Evolutionary conservation across 30 jellyfish, hydroid and myxozoan genomes (phyloP).

Genomic region (Aurelia sp.): DNA sequence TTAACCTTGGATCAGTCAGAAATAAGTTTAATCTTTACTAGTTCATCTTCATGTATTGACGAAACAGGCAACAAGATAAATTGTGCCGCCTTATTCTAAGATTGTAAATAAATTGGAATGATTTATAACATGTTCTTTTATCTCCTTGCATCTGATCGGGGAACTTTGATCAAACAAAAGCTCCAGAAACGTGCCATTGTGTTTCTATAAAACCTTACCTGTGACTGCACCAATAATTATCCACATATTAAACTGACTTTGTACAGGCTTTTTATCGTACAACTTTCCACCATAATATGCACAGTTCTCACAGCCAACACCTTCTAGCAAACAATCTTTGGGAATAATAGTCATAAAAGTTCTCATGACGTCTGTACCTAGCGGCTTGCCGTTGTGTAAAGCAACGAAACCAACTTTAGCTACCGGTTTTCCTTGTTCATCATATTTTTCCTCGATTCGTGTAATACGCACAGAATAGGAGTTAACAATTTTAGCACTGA

Average conservation of each 20-base stretch:
- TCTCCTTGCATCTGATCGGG: too few relatives aligned
- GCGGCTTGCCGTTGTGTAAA: slow-evolving; percentile 41
- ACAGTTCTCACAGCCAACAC: slow-evolving; percentile 28
- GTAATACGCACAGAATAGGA: slow-evolving; percentile 48
- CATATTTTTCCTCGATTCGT: slow-evolving; percentile 24
- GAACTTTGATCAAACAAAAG: too few relatives aligned
- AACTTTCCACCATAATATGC: slow-evolving; percentile 21
- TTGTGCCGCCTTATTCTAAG: too few relatives aligned
- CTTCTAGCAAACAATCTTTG: slow-evolving; percentile 13
- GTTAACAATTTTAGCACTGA: not conserved
- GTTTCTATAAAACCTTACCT: slow-evolving; percentile 1
- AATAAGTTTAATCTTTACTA: too few relatives aligned
- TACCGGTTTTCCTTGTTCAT: slow-evolving; percentile 29
- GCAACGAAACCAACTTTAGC: slow-evolving; percentile 51
- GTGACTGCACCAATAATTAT: slow-evolving; percentile 38
- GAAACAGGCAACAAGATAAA: too few relatives aligned
- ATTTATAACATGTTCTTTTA: too few relatives aligned
- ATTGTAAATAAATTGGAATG: too few relatives aligned
- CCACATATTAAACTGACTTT: slow-evolving; percentile 16
- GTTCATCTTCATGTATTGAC: too few relatives aligned
- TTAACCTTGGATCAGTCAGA: too few relatives aligned
- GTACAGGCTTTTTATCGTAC: slow-evolving; percentile 27
- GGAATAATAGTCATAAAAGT: slow-evolving; percentile 19
- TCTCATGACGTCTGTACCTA: not conserved
- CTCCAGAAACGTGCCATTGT: too few relatives aligned